Percentiles rank a stretch among this genome's conserved stretches.
These are phyloP conservation scores for Siniperca scherzeri DNA, from an alignment of 2,797 vertebrate species.

Conservation along the genomic window DNA sequence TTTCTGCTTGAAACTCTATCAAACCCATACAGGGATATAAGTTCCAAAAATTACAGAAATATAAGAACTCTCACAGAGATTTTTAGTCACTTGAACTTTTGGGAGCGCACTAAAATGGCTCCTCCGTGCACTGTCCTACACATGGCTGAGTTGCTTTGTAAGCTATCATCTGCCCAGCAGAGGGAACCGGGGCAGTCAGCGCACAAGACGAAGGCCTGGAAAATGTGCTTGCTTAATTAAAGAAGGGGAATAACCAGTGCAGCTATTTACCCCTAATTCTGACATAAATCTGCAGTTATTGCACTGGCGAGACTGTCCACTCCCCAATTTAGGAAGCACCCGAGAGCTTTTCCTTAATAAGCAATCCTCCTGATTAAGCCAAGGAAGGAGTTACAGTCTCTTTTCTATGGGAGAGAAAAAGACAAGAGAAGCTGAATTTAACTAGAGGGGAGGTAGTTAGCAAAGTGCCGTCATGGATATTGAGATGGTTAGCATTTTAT, in stretches of 20 bases:
- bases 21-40: conserved; percentile 4
- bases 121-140: conserved; percentile 46
- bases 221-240: conserved; percentile 85
- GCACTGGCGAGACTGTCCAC: conserved; percentile 79
- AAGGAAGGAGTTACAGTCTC: conserved; percentile 63
- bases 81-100: conserved; percentile 38
- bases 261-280: conserved; percentile 82
- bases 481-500: conserved; percentile 85
- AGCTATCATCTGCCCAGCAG: conserved; percentile 61
- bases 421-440: conserved; percentile 68
- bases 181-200: conserved; percentile 65
- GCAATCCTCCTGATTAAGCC: conserved; percentile 83
- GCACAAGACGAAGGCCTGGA: conserved; percentile 53
- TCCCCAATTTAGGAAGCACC: conserved; percentile 79
- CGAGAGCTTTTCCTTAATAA: conserved; percentile 85
- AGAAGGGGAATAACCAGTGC: conserved; percentile 73
- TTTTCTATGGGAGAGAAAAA: conserved; percentile 52
- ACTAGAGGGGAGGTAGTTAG: conserved; percentile 79
- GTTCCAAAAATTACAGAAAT: not conserved
- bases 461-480: conserved; percentile 77
- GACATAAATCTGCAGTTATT: conserved; percentile 86
- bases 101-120: conserved; percentile 31
- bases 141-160: conserved; percentile 67
- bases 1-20: conserved; percentile 16
- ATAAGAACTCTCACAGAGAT: not conserved